phyloP scores from a whole-genome alignment of 64 coral and sea anemone species.

The Catalaphyllia jardinei region DNA sequence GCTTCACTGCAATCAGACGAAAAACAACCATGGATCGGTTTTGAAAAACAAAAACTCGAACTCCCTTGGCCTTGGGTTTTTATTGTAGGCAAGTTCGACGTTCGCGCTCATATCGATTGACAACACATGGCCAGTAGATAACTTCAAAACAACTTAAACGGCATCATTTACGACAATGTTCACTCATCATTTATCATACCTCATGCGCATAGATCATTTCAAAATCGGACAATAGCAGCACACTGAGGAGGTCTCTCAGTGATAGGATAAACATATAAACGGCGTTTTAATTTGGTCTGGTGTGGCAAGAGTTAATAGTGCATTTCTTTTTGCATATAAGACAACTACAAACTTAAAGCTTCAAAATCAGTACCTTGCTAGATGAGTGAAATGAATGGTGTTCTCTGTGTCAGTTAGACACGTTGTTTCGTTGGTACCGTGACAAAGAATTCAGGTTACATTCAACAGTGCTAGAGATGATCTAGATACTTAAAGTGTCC shows the following conservation, averaged over 20 bases:
- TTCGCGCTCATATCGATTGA: neutral
- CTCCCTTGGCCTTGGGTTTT: too few relatives aligned
- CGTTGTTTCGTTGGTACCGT: too few relatives aligned
- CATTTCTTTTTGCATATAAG: neutral
- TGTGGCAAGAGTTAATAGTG: neutral
- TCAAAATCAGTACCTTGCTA: too few relatives aligned
- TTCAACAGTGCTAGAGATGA: too few relatives aligned
- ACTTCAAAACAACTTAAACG: slow-evolving; percentile 3
- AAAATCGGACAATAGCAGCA: neutral
- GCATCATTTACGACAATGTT: neutral
- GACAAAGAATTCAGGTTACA: too few relatives aligned
- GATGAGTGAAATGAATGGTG: too few relatives aligned
- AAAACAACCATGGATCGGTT: neutral
- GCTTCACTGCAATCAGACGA: neutral
- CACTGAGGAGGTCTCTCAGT: neutral
- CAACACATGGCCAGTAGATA: neutral
- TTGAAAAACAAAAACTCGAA: neutral
- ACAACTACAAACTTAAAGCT: too few relatives aligned
- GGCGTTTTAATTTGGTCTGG: neutral
- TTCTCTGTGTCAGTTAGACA: too few relatives aligned
- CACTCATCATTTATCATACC: neutral
- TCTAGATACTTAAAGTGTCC: too few relatives aligned
- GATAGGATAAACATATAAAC: slow-evolving; percentile 11
- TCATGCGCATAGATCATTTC: neutral
- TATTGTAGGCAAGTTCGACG: neutral